phyloP scores from a whole-genome alignment of 1,140 invertebrate genomes.

The Lutraria rhynchaena region DNA sequence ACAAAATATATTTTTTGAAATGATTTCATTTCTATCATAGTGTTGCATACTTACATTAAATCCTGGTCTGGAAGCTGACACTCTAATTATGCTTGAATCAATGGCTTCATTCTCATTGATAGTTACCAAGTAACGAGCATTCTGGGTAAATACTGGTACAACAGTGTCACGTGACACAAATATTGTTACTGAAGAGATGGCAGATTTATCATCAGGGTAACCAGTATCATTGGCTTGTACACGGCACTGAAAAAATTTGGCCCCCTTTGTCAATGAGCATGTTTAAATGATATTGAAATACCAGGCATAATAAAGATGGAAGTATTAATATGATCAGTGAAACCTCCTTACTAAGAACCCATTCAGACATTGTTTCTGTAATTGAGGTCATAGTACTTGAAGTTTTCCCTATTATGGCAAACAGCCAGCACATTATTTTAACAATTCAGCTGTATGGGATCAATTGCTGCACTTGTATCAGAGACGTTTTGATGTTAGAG shows the following conservation, averaged over 20 bases:
- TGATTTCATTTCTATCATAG: no score
- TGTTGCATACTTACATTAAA: conserved; percentile 60
- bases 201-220: conserved; percentile 56
- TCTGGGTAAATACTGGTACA: conserved; percentile 63
- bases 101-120: conserved; percentile 60
- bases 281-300: not conserved
- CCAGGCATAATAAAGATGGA: not conserved
- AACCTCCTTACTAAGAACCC: not conserved
- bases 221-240: conserved; percentile 67
- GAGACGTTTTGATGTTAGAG: no score
- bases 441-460: no score
- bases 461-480: no score
- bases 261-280: not conserved
- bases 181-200: conserved; percentile 44
- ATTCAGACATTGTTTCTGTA: no score
- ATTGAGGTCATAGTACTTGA: no score
- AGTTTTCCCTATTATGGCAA: no score
- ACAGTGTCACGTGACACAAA: conserved; percentile 35
- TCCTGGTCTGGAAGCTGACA: conserved; percentile 58
- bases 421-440: no score
- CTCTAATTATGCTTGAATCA: conserved; percentile 50
- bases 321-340: not conserved
- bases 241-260: conserved; percentile 64
- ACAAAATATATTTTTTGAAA: no score
- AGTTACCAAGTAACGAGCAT: conserved; percentile 58